These are phyloP conservation scores for Ditylenchus weischeri DNA, from an alignment of 2,888 invertebrate genomes.

Conservation along the genomic window DNA sequence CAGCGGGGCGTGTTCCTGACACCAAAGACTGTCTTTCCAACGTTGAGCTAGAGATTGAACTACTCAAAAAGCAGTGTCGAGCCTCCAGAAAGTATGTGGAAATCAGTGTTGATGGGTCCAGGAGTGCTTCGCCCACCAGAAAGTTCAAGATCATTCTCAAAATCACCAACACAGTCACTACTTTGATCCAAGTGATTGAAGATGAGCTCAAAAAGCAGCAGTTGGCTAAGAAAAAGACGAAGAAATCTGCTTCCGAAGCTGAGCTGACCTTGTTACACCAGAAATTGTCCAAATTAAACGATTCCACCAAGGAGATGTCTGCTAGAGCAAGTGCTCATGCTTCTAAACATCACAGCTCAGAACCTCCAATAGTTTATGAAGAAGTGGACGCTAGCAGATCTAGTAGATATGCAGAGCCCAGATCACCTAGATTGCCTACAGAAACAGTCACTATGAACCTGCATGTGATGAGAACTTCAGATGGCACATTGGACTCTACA, in stretches of 20 bases:
- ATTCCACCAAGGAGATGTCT: background rate
- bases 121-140: conserved; percentile 29
- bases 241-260: background rate
- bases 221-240: background rate
- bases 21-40: conserved; percentile 17
- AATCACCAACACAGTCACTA: conserved; percentile 53
- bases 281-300: background rate
- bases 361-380: background rate
- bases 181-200: conserved; percentile 53
- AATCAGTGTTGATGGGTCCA: conserved; percentile 32
- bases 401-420: too few relatives aligned
- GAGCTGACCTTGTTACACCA: background rate
- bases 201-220: conserved; percentile 33
- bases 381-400: background rate
- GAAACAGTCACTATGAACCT: too few relatives aligned
- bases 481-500: too few relatives aligned
- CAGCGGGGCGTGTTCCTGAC: conserved; percentile 17
- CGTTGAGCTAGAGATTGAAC: conserved; percentile 35
- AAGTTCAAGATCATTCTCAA: conserved; percentile 37
- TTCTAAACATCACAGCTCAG: background rate
- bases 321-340: background rate
- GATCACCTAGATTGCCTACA: too few relatives aligned
- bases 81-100: conserved; percentile 30
- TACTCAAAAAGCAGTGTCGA: conserved; percentile 35
- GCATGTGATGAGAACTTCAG: too few relatives aligned